Percentiles rank a stretch among this genome's conserved stretches.
Conservation (phyloP, 1,140 invertebrate species). For the Neoseiulus cucumeris region DNA sequence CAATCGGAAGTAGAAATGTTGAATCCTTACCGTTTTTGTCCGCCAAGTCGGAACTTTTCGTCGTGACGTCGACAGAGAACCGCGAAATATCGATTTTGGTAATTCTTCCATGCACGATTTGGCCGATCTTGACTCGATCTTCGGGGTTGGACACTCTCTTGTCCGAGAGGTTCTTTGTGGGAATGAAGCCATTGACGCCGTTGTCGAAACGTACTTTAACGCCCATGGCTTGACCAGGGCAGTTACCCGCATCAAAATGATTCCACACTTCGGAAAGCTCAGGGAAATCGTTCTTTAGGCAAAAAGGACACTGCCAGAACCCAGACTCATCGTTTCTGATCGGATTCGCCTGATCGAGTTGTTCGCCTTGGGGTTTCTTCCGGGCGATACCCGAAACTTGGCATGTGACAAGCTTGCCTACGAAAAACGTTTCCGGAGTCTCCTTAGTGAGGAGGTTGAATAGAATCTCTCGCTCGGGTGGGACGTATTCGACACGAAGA, state of each 20-base stretch:
- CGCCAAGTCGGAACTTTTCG: conserved; percentile 70
- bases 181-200: conserved; percentile 79
- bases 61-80: conserved; percentile 82
- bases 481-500: conserved; percentile 51
- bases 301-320: conserved; percentile 93
- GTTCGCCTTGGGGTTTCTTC: conserved; percentile 70
- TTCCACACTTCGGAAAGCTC: conserved; percentile 93
- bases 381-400: conserved; percentile 37
- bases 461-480: conserved; percentile 59
- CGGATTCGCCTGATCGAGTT: conserved; percentile 83
- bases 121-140: conserved; percentile 60
- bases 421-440: conserved; percentile 79
- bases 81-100: conserved; percentile 85
- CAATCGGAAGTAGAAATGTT: neutral
- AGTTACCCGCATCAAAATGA: conserved; percentile 86
- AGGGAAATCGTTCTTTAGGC: conserved; percentile 79
- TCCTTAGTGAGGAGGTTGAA: conserved; percentile 94
- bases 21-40: conserved; percentile 54
- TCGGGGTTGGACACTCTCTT: conserved; percentile 77
- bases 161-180: conserved; percentile 84
- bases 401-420: conserved; percentile 53
- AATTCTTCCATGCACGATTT: conserved; percentile 79
- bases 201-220: conserved; percentile 77
- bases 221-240: conserved; percentile 83
- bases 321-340: conserved; percentile 79